These are phyloP conservation scores for Etheostoma nigrum DNA, from an alignment of 2,797 vertebrate species.

Conservation along the genomic window DNA sequence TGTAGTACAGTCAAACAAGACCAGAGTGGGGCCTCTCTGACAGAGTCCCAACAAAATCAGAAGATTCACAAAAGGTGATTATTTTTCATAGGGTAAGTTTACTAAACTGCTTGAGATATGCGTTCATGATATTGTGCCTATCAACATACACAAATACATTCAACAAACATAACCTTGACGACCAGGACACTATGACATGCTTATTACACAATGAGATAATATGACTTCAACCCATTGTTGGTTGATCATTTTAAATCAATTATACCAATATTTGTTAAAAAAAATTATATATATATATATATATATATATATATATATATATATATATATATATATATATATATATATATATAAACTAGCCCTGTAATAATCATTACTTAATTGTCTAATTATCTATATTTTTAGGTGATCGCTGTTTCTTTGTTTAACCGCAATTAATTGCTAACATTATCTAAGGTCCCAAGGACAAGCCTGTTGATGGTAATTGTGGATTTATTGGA, in stretches of 20 bases:
- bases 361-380: no score
- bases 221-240: fast-evolving
- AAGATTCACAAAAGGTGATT: background rate
- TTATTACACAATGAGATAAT: background rate
- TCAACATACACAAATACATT: background rate
- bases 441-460: no score
- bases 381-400: no score
- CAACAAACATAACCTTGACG: background rate
- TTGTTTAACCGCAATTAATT: no score
- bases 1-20: background rate
- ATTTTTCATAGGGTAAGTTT: background rate
- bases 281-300: background rate
- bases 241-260: background rate
- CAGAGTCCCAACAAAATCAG: background rate
- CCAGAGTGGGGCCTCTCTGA: background rate
- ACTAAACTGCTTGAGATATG: background rate
- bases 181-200: background rate
- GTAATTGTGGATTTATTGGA: no score
- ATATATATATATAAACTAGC: no score
- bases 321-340: no score
- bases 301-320: no score
- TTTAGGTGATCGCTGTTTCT: no score
- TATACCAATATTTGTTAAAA: background rate
- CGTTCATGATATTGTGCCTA: background rate
- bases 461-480: no score